A percentile compares a stretch with the other conserved stretches of the same genome.
Conservation (phyloP, 1,140 invertebrate species). For the Plodia interpunctella region DNA sequence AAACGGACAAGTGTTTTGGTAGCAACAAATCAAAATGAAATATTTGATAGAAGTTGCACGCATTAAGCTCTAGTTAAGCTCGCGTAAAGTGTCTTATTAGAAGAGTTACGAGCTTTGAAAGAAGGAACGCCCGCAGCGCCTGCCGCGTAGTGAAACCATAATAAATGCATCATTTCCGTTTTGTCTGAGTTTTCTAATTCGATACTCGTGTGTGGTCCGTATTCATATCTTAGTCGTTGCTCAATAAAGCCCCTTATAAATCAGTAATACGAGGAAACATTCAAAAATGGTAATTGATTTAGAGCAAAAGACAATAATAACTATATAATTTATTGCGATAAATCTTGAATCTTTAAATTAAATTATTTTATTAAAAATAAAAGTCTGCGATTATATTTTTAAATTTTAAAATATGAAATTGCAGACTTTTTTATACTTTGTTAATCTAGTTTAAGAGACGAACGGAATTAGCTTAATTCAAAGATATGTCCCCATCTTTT, state of each 20-base stretch:
- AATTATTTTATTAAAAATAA: no score
- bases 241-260: constrained; percentile 42
- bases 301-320: no score
- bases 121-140: constrained; percentile 56
- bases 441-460: no score
- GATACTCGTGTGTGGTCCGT: constrained; percentile 58
- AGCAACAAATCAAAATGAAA: constrained; percentile 58
- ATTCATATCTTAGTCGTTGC: constrained; percentile 32
- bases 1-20: constrained; percentile 38
- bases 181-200: constrained; percentile 58
- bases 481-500: no score
- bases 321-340: no score
- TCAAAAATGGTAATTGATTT: not conserved
- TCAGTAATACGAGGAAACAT: constrained; percentile 21
- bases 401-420: no score
- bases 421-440: no score
- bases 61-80: constrained; percentile 48
- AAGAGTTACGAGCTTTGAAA: constrained; percentile 62
- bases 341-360: no score
- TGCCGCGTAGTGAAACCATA: constrained; percentile 39
- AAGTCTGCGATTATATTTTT: no score
- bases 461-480: no score
- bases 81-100: constrained; percentile 61
- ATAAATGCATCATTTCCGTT: constrained; percentile 68
- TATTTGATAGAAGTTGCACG: constrained; percentile 47